phyloP scores from a whole-genome alignment of 1,140 invertebrate species.

The Dufourea novaeangliae region DNA sequence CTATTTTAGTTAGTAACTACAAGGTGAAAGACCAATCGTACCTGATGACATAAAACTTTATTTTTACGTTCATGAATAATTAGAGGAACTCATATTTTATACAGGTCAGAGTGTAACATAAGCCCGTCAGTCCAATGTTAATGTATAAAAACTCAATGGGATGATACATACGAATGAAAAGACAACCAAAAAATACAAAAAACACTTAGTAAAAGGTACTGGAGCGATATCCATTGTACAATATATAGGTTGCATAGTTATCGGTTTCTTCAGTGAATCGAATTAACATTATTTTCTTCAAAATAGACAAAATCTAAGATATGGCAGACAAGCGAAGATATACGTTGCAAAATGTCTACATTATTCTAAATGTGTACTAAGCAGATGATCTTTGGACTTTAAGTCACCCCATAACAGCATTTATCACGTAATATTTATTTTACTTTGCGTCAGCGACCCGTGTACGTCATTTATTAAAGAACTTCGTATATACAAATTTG shows the following conservation, averaged over 20 bases:
- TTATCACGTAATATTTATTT: conserved; percentile 36
- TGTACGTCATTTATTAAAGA: conserved; percentile 33
- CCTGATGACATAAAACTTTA: conserved; percentile 42
- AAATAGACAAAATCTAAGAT: background rate
- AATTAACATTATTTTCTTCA: background rate
- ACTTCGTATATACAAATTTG: conserved; percentile 35
- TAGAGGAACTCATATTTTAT: conserved; percentile 28
- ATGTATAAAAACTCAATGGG: background rate
- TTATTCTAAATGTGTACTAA: background rate
- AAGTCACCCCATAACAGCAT: conserved; percentile 11
- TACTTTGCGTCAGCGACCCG: conserved; percentile 22
- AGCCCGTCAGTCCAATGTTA: background rate
- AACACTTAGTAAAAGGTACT: conserved; percentile 1
- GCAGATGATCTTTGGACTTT: conserved; percentile 46
- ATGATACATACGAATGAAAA: background rate
- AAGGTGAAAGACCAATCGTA: conserved; percentile 33
- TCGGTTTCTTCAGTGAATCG: background rate
- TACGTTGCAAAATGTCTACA: background rate
- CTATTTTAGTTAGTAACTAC: conserved; percentile 1
- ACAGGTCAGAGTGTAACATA: conserved; percentile 18
- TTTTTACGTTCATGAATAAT: conserved; percentile 33
- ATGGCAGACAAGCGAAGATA: background rate
- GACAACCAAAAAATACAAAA: background rate
- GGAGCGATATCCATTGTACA: conserved; percentile 9
- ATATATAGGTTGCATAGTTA: conserved; percentile 12